phyloP scores from a whole-genome alignment of 2,797 vertebrate species.

The Thalassophryne amazonica region DNA sequence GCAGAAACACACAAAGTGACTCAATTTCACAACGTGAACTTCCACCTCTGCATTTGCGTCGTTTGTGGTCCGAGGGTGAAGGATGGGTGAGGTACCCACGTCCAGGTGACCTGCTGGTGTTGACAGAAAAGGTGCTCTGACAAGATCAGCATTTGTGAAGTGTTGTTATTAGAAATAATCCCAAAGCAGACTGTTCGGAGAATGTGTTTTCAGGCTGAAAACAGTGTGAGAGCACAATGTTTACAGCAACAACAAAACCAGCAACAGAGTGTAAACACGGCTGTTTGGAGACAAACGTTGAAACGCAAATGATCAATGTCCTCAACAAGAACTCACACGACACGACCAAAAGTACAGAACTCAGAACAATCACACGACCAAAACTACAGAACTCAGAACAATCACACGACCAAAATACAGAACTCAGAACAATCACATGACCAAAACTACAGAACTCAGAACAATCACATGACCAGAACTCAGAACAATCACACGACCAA shows the following conservation, averaged over 20 bases:
- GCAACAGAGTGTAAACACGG: conserved; percentile 11
- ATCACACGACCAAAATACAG: too few relatives aligned
- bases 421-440: too few relatives aligned
- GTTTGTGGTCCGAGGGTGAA: conserved; percentile 27
- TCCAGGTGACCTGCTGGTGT: conserved; percentile 23
- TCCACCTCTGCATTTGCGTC: conserved; percentile 17
- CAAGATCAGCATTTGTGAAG: not conserved
- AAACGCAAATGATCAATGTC: too few relatives aligned
- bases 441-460: too few relatives aligned
- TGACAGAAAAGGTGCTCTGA: conserved; percentile 16
- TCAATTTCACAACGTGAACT: conserved; percentile 11
- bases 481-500: too few relatives aligned
- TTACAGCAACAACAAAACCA: conserved; percentile 43
- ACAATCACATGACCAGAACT: too few relatives aligned
- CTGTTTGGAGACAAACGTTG: conserved; percentile 24
- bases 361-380: not conserved
- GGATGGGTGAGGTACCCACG: too few relatives aligned
- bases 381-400: too few relatives aligned
- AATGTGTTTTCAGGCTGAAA: not conserved
- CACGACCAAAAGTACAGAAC: too few relatives aligned
- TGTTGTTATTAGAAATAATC: conserved; percentile 1
- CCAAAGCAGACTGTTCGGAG: conserved; percentile 1
- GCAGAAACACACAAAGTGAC: not conserved
- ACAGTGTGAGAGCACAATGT: conserved; percentile 1
- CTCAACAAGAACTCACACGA: too few relatives aligned